Percentiles rank a stretch among this genome's conserved stretches.
Evolutionary conservation across 2,888 invertebrate species (phyloP).

Genomic region (Mylabris sibirica): DNA sequence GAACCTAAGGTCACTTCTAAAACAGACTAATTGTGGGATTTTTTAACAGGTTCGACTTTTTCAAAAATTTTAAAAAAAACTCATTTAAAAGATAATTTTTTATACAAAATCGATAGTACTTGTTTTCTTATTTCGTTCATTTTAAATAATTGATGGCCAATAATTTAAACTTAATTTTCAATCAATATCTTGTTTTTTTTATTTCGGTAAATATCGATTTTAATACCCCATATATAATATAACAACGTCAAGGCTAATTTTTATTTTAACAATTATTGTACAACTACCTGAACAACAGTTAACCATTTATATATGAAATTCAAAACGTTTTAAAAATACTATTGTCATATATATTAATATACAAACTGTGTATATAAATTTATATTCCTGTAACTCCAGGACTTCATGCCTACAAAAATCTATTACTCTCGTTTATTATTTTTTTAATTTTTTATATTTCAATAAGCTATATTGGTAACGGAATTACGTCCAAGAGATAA

Average conservation of each 20-base stretch:
- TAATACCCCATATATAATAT: constrained; percentile 37
- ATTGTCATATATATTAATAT: constrained; percentile 59
- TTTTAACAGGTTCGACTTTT: constrained; percentile 42
- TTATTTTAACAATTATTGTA: constrained; percentile 53
- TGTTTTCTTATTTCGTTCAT: constrained; percentile 21
- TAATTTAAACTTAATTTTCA: constrained; percentile 40
- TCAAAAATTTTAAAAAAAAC: constrained; percentile 20
- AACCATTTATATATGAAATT: constrained; percentile 54
- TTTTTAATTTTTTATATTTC: neutral
- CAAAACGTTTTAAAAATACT: constrained; percentile 60
- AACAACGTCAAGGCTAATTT: constrained; percentile 50
- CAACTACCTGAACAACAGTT: constrained; percentile 56
- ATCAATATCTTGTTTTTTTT: constrained; percentile 8
- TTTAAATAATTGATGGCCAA: constrained; percentile 43
- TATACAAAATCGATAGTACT: constrained; percentile 45
- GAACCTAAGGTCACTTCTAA: constrained; percentile 46
- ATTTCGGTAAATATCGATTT: constrained; percentile 8
- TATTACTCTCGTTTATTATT: neutral
- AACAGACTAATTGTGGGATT: constrained; percentile 42
- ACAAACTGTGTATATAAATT: constrained; percentile 46
- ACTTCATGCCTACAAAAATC: constrained; percentile 32
- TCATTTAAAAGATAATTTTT: constrained; percentile 43
- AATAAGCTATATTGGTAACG: constrained; percentile 8
- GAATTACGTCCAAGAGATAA: constrained; percentile 44
- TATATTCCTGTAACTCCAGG: constrained; percentile 46